Base-by-base conservation (phyloP, 2,113 vertebrate species). In the Octodon degus region DNA sequence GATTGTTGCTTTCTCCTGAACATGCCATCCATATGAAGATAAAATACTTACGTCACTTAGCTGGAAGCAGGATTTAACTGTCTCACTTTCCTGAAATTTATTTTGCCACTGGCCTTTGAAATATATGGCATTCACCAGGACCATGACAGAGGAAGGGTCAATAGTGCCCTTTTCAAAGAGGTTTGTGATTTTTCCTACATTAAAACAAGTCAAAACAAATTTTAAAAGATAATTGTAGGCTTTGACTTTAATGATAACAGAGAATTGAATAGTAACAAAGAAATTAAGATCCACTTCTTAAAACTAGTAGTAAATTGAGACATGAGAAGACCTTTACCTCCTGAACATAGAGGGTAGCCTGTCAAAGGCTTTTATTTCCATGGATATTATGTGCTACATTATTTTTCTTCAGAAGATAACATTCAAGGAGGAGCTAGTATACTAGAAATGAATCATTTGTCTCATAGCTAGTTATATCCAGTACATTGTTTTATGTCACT, bases 81-180 rank as follows among this genome's bases (percentile, higher is more conserved):
- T 99, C 30, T 99, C 86, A 68, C 97, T 96, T 86, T 98, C 97
- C 65, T 99, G 87, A 97, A 99, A 99, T 90, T 97, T 97, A 58
- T 96, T 97, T 95, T 94, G 97, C 99, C 99, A 99, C 70, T 98
- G 98, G 95, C 99, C 99, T 98, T 99, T 99, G 97, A 99, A 99
- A 98, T 99, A 99, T 88, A 99, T 98, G 62, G 99, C 99, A 70
- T 99, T 99, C 96, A 99, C 99, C 81, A 99, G 96, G 93, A 99
- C 98, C 95, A 99, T 94, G 37, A 98, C 97, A 1, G 99, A 99
- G 89, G 98, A 98, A 5, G 96, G 3, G 27, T 95, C 98, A 81
- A 99, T 98, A 19, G 98, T 98, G 47, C 98, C 98, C 65, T 97
- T 89, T 95, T 98, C 98, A 95, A 99, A 98, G 9, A 99, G 97